Percentiles rank a stretch among this genome's conserved stretches.
These are phyloP conservation scores for Dicaeum eximium DNA, from an alignment of 2,113 vertebrate genomes.

Conservation along the genomic window DNA sequence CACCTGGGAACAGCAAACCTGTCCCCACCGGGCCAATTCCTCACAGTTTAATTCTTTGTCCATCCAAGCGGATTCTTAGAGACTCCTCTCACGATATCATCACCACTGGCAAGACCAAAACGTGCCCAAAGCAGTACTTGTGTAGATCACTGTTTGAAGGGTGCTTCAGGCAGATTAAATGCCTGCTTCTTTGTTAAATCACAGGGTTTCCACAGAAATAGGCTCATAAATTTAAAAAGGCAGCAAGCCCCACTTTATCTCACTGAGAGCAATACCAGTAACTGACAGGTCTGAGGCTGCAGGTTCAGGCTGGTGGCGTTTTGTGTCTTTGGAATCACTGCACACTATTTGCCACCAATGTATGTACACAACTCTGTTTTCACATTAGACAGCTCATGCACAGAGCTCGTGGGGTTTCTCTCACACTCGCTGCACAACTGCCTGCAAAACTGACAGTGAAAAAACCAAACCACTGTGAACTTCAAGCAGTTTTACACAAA, in stretches of 20 bases:
- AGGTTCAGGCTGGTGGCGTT: not conserved
- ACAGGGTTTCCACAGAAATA: not conserved
- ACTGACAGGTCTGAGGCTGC: rapidly evolving
- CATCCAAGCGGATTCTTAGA: rapidly evolving
- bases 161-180: not conserved
- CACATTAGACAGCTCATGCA: rapidly evolving
- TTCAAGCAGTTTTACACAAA: not conserved
- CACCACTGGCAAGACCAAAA: not conserved
- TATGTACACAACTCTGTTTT: rapidly evolving
- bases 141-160: rapidly evolving
- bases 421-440: not conserved
- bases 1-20: no score
- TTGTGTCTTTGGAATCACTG: rapidly evolving
- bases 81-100: rapidly evolving
- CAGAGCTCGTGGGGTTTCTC: rapidly evolving
- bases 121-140: rapidly evolving
- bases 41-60: not conserved
- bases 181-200: not conserved
- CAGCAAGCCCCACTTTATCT: not conserved
- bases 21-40: rapidly evolving
- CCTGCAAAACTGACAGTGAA: not conserved
- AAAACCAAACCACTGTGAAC: not conserved
- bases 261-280: rapidly evolving
- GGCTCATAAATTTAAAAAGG: not conserved
- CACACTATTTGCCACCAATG: rapidly evolving